Conservation (phyloP, 2,888 invertebrate species). For the Microctonus aethiopoides region DNA sequence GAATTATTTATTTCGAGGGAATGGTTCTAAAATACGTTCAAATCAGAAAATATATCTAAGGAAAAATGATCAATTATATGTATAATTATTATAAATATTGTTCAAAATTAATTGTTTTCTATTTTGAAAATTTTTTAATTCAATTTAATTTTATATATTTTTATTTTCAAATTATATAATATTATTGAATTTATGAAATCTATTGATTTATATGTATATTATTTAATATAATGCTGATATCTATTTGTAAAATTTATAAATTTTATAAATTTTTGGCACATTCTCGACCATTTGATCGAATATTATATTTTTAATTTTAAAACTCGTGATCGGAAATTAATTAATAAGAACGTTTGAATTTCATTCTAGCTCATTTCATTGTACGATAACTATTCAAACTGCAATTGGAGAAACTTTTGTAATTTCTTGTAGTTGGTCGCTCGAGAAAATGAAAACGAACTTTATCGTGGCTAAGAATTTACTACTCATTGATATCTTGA, state of each 20-base stretch:
- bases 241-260: not conserved
- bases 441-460: conserved; percentile 9
- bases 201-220: too few relatives aligned
- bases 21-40: too few relatives aligned
- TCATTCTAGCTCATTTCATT: not conserved
- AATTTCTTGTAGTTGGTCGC: not conserved
- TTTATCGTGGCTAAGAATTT: not conserved
- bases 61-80: too few relatives aligned
- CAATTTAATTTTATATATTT: too few relatives aligned
- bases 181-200: too few relatives aligned
- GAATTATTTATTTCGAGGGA: too few relatives aligned
- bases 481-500: not conserved
- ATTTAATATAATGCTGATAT: too few relatives aligned
- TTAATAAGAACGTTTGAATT: conserved; percentile 3
- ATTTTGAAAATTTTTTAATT: too few relatives aligned
- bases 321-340: conserved; percentile 9
- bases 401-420: conserved; percentile 12
- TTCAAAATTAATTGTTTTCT: too few relatives aligned
- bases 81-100: too few relatives aligned
- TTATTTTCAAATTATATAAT: too few relatives aligned
- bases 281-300: not conserved
- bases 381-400: conserved; percentile 16
- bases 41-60: too few relatives aligned
- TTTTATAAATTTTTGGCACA: not conserved
- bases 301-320: conserved; percentile 18